Evolutionary conservation across 2,888 invertebrate genomes (phyloP).

Genomic region (Morpho deidamia): DNA sequence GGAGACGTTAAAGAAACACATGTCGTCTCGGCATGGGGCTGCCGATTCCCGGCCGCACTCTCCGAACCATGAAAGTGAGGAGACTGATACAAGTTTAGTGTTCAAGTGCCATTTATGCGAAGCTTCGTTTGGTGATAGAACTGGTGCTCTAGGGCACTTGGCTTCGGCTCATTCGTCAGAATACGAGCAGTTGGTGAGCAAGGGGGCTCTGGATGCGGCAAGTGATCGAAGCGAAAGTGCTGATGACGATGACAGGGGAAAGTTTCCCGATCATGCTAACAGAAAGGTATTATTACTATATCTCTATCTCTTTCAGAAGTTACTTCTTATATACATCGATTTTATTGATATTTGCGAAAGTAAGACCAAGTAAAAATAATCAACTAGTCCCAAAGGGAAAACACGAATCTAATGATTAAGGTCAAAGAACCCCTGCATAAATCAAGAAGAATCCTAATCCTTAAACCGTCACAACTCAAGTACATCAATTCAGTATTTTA

Average conservation of each 20-base stretch:
- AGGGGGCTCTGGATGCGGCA: conserved; percentile 82
- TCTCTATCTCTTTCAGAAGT: too few species aligned
- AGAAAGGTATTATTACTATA: conserved; percentile 80
- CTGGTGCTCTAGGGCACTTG: conserved; percentile 90
- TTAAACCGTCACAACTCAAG: too few species aligned
- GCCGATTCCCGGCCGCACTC: conserved; percentile 66
- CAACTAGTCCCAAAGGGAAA: too few species aligned
- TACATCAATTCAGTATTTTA: too few species aligned
- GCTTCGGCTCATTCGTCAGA: conserved; percentile 86
- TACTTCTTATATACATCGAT: too few species aligned
- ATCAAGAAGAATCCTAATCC: too few species aligned
- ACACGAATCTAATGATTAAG: too few species aligned
- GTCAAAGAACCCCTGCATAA: too few species aligned
- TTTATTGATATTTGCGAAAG: too few species aligned
- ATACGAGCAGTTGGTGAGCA: conserved; percentile 89
- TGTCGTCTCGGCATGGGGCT: conserved; percentile 82
- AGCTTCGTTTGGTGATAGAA: conserved; percentile 87
- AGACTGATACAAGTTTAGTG: conserved; percentile 81
- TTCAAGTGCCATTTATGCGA: conserved; percentile 97
- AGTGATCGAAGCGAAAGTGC: conserved; percentile 82
- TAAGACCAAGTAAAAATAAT: too few species aligned
- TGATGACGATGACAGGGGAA: conserved; percentile 84
- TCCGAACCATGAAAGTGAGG: conserved; percentile 51
- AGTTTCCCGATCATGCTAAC: conserved; percentile 92
- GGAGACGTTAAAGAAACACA: conserved; percentile 88